Evolutionary conservation across 2,888 invertebrate species (phyloP).

Genomic region (Drosophila gaucha): DNA sequence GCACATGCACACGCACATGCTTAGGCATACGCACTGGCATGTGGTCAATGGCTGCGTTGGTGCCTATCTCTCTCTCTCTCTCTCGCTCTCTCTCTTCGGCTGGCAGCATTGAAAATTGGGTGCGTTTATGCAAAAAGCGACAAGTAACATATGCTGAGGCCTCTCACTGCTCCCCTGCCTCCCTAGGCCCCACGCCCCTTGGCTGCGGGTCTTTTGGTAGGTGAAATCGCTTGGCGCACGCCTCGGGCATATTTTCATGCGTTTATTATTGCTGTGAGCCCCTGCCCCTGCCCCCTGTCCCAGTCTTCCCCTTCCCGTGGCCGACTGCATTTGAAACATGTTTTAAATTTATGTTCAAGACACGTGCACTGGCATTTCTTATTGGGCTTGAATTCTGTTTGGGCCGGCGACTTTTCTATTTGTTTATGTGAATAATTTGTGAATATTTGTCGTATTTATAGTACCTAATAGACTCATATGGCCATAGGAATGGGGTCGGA

Average conservation of each 20-base stretch:
- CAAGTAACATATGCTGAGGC: constrained; percentile 51
- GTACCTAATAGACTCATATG: constrained; percentile 48
- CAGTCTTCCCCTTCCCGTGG: background rate
- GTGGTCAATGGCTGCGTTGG: constrained; percentile 48
- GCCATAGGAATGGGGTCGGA: background rate
- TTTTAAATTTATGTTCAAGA: constrained; percentile 76
- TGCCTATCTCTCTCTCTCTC: constrained; percentile 4
- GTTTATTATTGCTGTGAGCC: constrained; percentile 67
- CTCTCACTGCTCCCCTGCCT: background rate
- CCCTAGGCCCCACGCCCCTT: background rate
- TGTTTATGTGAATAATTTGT: constrained; percentile 69
- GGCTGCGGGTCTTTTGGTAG: constrained; percentile 31
- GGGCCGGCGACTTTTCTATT: constrained; percentile 63
- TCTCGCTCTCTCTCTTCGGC: constrained; percentile 14
- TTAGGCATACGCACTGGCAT: constrained; percentile 69
- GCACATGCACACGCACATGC: constrained; percentile 1
- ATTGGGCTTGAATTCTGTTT: constrained; percentile 60
- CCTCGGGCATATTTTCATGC: constrained; percentile 77
- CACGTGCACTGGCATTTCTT: constrained; percentile 74
- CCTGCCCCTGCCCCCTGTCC: background rate
- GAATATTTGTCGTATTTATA: constrained; percentile 69
- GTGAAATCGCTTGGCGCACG: constrained; percentile 80
- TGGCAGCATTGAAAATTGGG: constrained; percentile 65
- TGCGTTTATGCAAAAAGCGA: constrained; percentile 79
- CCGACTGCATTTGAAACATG: constrained; percentile 76